Evolutionary conservation across 2,888 invertebrate species (phyloP).

Genomic region (Listrodromus nycthemerus): DNA sequence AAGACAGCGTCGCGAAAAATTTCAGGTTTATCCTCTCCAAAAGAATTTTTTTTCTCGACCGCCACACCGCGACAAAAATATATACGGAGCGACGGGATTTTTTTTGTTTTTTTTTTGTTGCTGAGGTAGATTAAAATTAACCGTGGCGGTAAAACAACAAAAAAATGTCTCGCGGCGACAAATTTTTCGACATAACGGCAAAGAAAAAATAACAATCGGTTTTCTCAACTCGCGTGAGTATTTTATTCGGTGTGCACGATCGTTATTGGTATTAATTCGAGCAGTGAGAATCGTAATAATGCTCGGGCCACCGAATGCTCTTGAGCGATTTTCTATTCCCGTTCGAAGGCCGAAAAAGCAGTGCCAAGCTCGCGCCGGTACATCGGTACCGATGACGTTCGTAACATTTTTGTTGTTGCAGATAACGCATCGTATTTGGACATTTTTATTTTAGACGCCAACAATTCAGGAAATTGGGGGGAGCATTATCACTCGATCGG

Average conservation of each 20-base stretch:
- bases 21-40: background rate
- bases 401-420: background rate
- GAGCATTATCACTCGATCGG: background rate
- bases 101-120: too few relatives aligned
- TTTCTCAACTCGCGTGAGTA: background rate
- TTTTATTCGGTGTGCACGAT: background rate
- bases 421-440: background rate
- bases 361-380: background rate
- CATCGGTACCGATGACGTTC: background rate
- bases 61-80: too few relatives aligned
- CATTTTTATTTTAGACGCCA: background rate
- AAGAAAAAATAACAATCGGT: background rate
- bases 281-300: constrained; percentile 37
- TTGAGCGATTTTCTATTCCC: constrained; percentile 40
- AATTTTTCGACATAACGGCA: background rate
- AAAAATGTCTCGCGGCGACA: background rate
- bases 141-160: background rate
- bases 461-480: background rate
- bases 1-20: background rate
- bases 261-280: constrained; percentile 22
- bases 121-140: background rate
- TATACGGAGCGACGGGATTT: background rate
- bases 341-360: constrained; percentile 48
- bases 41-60: background rate
- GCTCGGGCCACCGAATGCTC: constrained; percentile 14